These are phyloP conservation scores for Drosophila koepferae DNA, from an alignment of 2,888 invertebrate species.

Conservation along the genomic window DNA sequence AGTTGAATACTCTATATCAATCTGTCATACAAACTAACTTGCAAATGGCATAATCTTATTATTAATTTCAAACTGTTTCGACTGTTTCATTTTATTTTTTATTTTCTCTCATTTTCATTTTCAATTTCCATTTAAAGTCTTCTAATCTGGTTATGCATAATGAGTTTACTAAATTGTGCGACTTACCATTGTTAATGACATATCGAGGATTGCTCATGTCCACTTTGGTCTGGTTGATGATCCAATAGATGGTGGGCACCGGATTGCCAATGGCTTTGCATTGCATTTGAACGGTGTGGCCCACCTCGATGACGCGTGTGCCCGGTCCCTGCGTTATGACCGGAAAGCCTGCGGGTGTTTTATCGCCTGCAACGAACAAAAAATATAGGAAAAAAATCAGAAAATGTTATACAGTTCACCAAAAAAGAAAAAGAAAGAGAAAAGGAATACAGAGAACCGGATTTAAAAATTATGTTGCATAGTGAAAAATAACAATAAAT, in stretches of 20 bases:
- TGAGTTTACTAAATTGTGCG: background rate
- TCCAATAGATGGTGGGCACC: slow-evolving; percentile 94
- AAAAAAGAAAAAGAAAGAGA: slow-evolving; percentile 3
- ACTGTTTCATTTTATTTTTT: background rate
- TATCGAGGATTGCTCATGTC: slow-evolving; percentile 94
- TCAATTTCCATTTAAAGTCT: background rate
- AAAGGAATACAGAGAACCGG: slow-evolving; percentile 26
- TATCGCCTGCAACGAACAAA: slow-evolving; percentile 87
- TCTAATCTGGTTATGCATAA: background rate
- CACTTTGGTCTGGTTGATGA: slow-evolving; percentile 96
- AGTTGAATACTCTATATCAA: background rate
- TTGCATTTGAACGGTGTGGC: slow-evolving; percentile 94
- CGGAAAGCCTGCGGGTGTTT: slow-evolving; percentile 96
- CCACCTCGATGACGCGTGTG: slow-evolving; percentile 98
- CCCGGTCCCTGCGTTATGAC: slow-evolving; percentile 94
- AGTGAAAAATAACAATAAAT: slow-evolving; percentile 32
- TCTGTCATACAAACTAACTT: background rate
- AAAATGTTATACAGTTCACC: slow-evolving; percentile 14
- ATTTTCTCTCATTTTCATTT: background rate
- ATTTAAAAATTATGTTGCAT: slow-evolving; percentile 56
- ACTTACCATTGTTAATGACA: slow-evolving; percentile 91
- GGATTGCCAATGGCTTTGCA: slow-evolving; percentile 96
- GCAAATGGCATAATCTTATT: background rate
- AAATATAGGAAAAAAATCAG: slow-evolving; percentile 24
- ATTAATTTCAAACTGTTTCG: background rate